These are phyloP conservation scores for Drosophila nr. perissopoda DNA, from an alignment of 2,888 invertebrate genomes.

Conservation along the genomic window DNA sequence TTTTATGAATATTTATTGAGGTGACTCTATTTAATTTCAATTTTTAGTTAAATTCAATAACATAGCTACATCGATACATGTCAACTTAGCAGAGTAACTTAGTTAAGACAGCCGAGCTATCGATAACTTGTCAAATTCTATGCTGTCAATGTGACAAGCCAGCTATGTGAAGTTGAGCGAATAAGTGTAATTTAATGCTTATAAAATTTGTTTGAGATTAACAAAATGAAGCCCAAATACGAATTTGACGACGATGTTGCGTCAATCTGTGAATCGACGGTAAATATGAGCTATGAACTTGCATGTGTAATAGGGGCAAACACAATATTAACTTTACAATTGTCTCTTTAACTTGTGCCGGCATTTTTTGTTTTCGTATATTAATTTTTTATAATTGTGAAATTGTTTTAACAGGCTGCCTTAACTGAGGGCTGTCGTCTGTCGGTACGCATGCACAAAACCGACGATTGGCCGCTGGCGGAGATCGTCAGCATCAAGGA, in stretches of 20 bases:
- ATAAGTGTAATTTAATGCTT: not conserved
- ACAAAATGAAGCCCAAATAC: conserved; percentile 83
- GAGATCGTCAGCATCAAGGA: conserved; percentile 98
- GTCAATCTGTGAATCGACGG: conserved; percentile 95
- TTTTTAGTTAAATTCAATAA: not conserved
- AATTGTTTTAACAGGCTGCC: conserved; percentile 88
- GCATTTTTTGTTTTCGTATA: not conserved
- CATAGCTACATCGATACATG: not conserved
- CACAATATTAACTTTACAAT: not conserved
- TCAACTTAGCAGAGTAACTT: conserved; percentile 4
- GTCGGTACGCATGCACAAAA: conserved; percentile 96
- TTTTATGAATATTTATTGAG: not conserved
- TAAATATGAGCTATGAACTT: conserved; percentile 85
- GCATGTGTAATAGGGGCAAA: not conserved
- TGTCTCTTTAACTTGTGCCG: not conserved
- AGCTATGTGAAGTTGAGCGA: not conserved
- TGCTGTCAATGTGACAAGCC: not conserved
- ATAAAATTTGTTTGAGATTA: not conserved
- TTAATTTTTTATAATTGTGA: not conserved
- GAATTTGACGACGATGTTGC: conserved; percentile 87
- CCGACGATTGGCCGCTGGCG: conserved; percentile 97
- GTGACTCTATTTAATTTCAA: not conserved
- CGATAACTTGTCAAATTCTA: not conserved
- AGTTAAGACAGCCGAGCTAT: not conserved
- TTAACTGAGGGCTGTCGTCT: conserved; percentile 97